Evolutionary conservation across 2,888 invertebrate genomes (phyloP), one percentile per base, ranked within the genome.

Genomic region (Parnassius smintheus): DNA sequence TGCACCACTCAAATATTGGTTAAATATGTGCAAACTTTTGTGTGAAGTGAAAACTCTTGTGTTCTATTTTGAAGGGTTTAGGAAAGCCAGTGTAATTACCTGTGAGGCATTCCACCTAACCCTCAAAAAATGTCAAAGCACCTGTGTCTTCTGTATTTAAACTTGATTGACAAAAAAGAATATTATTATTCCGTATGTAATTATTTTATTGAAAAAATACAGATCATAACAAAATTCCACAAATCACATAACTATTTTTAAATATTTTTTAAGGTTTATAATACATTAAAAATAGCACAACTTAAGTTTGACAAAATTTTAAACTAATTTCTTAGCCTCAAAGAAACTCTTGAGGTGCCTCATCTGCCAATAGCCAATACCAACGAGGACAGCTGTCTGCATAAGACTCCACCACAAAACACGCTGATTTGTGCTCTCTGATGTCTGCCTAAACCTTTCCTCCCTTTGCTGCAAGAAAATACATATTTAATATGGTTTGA

Each of bases 331-430:
- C 92, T 99, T 99, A 42, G 99, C 99, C 91, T 99, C 99, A 81
- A 99, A 99, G 94, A 99, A 99, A 78, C 97, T 97, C 93, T 99
- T 99, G 71, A 99, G 93, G 93, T 99, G 99, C 77, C 95, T 95
- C 98, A 99, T 99, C 90, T 99, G 99, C 99, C 99, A 99, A 71
- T 98, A 96, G 13, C 99, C 99, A 94, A 99, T 99, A 45, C 94
- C 90, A 0, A 99, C 91, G 11, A 99, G 93, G 51, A 99, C 96
- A 60, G 95, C 93, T 0, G 98, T 97, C 89, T 99, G 99, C 0
- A 96, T 94, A 12, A 98, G 91, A 61, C 98, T 98, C 99, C 99
- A 99, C 97, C 98, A 99, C 41, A 99, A 92, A 0, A 98, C 98
- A 70, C 98, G 93, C 59, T 96, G 95, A 85, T 99, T 98, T 61